Conservation (phyloP, 1,140 invertebrate genomes). For the Pseudomyrmex pallidus region DNA sequence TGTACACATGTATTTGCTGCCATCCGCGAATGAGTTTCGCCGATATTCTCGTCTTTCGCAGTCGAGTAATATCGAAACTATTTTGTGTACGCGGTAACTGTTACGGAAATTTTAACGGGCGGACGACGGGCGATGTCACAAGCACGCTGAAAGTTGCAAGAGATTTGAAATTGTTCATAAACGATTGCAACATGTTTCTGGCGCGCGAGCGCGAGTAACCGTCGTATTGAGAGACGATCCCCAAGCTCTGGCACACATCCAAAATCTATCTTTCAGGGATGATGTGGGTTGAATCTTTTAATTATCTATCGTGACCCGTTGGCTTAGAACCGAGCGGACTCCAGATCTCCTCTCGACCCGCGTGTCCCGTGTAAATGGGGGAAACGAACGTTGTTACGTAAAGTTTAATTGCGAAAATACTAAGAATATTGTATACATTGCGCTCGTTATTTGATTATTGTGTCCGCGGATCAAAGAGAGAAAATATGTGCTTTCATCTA, state of each 20-base stretch:
- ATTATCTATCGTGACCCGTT: constrained; percentile 35
- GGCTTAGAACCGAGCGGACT: neutral
- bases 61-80: constrained; percentile 50
- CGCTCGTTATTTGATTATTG: neutral
- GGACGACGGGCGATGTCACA: constrained; percentile 46
- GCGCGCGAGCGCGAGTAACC: neutral
- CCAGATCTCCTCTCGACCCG: neutral
- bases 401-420: neutral
- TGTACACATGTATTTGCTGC: neutral
- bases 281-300: constrained; percentile 29
- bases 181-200: constrained; percentile 55
- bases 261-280: constrained; percentile 15
- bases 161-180: constrained; percentile 58
- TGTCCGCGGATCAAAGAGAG: too few species aligned
- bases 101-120: constrained; percentile 56
- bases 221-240: constrained; percentile 29
- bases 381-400: neutral
- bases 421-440: neutral
- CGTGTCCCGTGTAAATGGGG: neutral
- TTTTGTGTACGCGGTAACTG: constrained; percentile 45
- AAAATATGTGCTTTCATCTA: neutral
- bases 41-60: constrained; percentile 39
- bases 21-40: constrained; percentile 47
- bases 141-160: constrained; percentile 52
- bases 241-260: constrained; percentile 2